Base-by-base conservation (phyloP, 2,888 invertebrate species). In the Cheilosia impressa region DNA sequence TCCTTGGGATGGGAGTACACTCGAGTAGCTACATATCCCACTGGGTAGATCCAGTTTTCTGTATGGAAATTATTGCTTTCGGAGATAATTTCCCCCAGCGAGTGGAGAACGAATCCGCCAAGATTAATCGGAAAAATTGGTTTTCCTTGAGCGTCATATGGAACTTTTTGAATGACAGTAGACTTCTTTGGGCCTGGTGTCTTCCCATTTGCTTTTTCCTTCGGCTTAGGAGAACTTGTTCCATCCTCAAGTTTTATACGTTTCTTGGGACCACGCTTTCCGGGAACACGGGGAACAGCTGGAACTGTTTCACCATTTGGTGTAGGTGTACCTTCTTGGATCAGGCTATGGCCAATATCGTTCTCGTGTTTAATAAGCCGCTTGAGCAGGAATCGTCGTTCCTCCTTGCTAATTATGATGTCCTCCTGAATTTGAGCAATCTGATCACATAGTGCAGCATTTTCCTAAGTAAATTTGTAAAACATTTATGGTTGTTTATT, bases 361-460 rank as follows among this genome's bases (percentile, higher is more conserved):
- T 62, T 77, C 3, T 95, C 95, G 91, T 94, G 94, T 89, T 95
- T 95, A 88, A 96, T 94, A 22, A 97, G 92, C 91, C 97, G 97
- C 87, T 95, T 94, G 34, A 97, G 93, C 53, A 98, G 92, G 92
- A 95, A 97, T 88, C 96, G 94, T 83, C 97, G 93, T 91, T 98
- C 97, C 90, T 97, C 97, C 90, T 96, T 96, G 0, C 96, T 95
- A 68, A 96, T 94, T 31, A 95, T 92, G 62, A 97, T 95, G 91
- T 96, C 96, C 89, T 97, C 96, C 92, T 98, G 97, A 87, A 96
- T 95, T 91, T 95, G 95, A 0, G 96, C 95, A 17, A 97, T 96
- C 93, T 98, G 97, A 93, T 98, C 98, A 91, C 97, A 97, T 2
- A 98, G 91, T 5, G 96, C 96, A 68, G 96, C 95, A 93, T 96